Conservation (phyloP, 2,888 invertebrate species). For the Seira ritae region DNA sequence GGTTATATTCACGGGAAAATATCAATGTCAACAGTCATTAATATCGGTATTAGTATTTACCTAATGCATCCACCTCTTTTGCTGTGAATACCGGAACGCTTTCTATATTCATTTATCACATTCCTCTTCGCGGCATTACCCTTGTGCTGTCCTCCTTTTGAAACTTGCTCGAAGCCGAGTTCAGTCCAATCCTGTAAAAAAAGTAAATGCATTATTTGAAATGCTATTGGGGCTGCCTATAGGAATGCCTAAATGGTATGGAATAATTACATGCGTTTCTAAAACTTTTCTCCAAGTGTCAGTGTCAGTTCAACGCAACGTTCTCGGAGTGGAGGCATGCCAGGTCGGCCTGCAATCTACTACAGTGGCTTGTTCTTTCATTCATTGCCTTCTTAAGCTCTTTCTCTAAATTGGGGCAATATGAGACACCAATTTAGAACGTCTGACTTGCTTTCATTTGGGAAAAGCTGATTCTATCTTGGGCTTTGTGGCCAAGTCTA, state of each 20-base stretch:
- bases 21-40: background rate
- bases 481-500: no score
- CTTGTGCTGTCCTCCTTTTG: slow-evolving; percentile 38
- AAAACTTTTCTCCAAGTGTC: no score
- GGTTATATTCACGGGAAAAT: no score
- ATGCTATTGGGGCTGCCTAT: background rate
- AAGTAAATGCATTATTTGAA: background rate
- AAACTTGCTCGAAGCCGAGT: slow-evolving; percentile 69
- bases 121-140: slow-evolving; percentile 64
- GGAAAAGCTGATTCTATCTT: no score
- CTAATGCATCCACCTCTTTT: slow-evolving; percentile 81
- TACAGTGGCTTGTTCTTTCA: no score
- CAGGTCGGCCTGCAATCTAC: no score
- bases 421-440: no score
- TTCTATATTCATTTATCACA: slow-evolving; percentile 76
- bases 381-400: no score
- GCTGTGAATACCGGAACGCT: slow-evolving; percentile 79
- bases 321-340: no score
- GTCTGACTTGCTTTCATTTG: no score
- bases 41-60: slow-evolving; percentile 75
- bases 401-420: no score
- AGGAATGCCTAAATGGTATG: background rate
- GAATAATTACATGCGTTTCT: background rate
- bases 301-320: no score
- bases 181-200: slow-evolving; percentile 71